Evolutionary conservation across 2,113 vertebrate species (phyloP), one percentile per base, ranked within the genome.

Genomic region (Electrona antarctica): DNA sequence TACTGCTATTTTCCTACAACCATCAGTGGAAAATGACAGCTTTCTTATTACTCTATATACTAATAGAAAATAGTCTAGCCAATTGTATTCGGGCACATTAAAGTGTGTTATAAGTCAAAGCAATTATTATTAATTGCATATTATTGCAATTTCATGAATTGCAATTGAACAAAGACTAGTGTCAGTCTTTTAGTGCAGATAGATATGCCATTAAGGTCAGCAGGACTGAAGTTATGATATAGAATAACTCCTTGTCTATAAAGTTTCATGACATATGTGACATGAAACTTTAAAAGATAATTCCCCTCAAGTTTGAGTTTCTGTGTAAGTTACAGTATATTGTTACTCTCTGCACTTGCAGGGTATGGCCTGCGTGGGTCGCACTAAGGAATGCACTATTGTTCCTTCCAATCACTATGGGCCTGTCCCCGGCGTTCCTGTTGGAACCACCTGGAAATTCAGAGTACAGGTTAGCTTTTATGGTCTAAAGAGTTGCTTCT

Each of bases 331-430:
- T 41, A 41, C 33, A 41, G 33, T 41, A 3, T 1, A 41, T 41
- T 21, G 21, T 21, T 41, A 41, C 13, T 69, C 13, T 63, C 3
- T 85, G 64, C 51, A 79, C 52, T 85, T 83, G 59, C 79, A 99
- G 98, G 98, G 98, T 56, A 99, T 98, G 98, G 98, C 97, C 62
- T 99, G 98, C 90, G 98, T 99, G 90, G 97, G 97, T 70, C 96
- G 97, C 21, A 99, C 97, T 71, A 99, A 96, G 90, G 96, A 99
- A 91, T 99, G 97, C 91, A 98, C 97, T 72, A 98, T 99, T 83
- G 97, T 99, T 77, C 97, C 97, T 64, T 98, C 97, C 47, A 99
- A 98, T 90, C 97, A 99, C 79, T 99, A 99, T 81, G 97, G 97
- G 58, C 97, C 97, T 29, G 94, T 99, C 85, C 97, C 97, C 67